Conservation (phyloP, 2,888 invertebrate genomes). For the Melanostoma mellinum region DNA sequence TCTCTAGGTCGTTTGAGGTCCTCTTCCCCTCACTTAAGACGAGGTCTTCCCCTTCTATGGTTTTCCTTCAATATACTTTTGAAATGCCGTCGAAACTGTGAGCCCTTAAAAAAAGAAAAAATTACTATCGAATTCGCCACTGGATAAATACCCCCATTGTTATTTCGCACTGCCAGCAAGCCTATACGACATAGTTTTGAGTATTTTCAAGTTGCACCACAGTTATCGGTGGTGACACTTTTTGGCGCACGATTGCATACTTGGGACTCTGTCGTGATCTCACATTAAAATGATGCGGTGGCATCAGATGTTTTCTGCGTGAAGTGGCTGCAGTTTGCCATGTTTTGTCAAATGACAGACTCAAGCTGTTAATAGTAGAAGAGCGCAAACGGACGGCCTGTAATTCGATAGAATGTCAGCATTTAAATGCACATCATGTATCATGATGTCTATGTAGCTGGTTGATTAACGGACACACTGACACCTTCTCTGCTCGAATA, state of each 20-base stretch:
- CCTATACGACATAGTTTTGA: constrained; percentile 33
- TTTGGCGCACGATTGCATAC: constrained; percentile 47
- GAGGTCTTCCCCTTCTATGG: no score
- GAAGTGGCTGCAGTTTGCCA: constrained; percentile 27
- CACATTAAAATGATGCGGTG: constrained; percentile 23
- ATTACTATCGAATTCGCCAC: not conserved
- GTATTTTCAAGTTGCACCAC: constrained; percentile 31
- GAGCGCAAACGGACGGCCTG: not conserved
- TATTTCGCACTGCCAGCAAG: not conserved
- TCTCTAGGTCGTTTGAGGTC: no score
- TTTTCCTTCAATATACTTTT: no score
- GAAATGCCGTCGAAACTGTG: no score
- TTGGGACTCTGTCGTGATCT: constrained; percentile 38
- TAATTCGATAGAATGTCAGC: constrained; percentile 51
- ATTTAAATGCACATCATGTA: constrained; percentile 66
- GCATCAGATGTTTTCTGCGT: not conserved
- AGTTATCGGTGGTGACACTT: constrained; percentile 21
- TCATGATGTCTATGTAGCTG: constrained; percentile 42
- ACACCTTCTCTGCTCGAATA: constrained; percentile 1
- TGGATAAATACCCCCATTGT: constrained; percentile 1
- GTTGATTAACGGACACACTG: constrained; percentile 18
- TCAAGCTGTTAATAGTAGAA: constrained; percentile 13
- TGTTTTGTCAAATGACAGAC: constrained; percentile 54
- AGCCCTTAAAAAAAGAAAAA: not conserved
- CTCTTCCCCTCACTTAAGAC: no score